phyloP scores from a whole-genome alignment of 1,140 invertebrate species.

The Drosophila watanabei region DNA sequence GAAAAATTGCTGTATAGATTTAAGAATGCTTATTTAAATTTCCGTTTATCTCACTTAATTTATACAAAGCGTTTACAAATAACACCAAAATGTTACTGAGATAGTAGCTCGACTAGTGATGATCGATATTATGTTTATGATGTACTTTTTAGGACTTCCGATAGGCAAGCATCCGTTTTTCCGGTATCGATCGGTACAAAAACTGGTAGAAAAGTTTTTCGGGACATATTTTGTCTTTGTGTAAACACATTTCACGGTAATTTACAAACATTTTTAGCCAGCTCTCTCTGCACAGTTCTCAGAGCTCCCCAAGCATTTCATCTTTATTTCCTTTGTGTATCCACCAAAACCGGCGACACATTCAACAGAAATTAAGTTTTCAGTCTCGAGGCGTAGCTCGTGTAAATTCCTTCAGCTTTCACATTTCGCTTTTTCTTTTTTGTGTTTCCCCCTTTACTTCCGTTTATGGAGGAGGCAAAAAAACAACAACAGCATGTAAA shows the following conservation, averaged over 20 bases:
- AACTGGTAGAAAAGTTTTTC: background rate
- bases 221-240: background rate
- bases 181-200: background rate
- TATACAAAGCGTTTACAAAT: background rate
- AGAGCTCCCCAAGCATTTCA: conserved; percentile 6
- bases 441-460: conserved; percentile 2
- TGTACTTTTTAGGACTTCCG: background rate
- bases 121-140: background rate
- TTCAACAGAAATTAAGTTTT: conserved; percentile 52
- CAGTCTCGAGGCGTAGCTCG: conserved; percentile 35
- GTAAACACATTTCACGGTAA: conserved; percentile 11
- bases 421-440: background rate
- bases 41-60: background rate
- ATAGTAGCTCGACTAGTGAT: background rate
- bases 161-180: background rate
- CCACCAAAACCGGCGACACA: conserved; percentile 29
- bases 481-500: conserved; percentile 5
- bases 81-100: background rate
- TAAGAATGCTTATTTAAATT: no score
- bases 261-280: background rate
- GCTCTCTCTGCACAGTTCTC: background rate
- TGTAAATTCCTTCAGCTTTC: conserved; percentile 19
- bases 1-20: no score
- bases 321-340: conserved; percentile 22
- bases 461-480: conserved; percentile 4